Evolutionary conservation across 2,113 vertebrate genomes (phyloP).

Genomic region (Recurvirostra avosetta): DNA sequence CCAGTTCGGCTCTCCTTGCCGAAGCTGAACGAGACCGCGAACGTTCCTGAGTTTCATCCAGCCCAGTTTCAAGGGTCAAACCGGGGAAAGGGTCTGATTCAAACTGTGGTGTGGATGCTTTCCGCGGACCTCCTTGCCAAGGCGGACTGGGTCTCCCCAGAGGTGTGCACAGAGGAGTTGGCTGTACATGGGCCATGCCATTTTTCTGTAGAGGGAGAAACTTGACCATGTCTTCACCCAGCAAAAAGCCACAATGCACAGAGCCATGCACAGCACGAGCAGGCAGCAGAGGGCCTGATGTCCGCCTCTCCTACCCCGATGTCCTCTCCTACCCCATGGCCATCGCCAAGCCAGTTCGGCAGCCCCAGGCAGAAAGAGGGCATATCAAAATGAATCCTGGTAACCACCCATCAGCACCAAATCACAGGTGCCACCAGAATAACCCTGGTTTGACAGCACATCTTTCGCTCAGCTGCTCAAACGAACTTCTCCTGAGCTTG

Average conservation of each 20-base stretch:
- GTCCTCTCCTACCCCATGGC: background rate
- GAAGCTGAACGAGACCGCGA: background rate
- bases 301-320: background rate
- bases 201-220: background rate
- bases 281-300: background rate
- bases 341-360: background rate
- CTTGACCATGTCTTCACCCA: accelerated
- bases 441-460: background rate
- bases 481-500: background rate
- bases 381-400: no score
- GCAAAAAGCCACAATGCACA: background rate
- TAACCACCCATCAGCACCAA: background rate
- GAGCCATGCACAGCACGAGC: background rate
- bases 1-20: background rate
- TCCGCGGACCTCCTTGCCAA: accelerated
- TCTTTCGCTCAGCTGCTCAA: background rate
- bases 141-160: accelerated
- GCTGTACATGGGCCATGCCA: background rate
- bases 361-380: background rate
- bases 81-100: background rate
- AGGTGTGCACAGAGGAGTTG: background rate
- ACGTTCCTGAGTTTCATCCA: background rate
- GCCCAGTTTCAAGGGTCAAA: background rate
- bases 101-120: background rate
- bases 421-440: background rate